Percentiles rank a stretch among this genome's conserved stretches.
Evolutionary conservation across 2,797 vertebrate species (phyloP).

Genomic region (Tapirus indicus): DNA sequence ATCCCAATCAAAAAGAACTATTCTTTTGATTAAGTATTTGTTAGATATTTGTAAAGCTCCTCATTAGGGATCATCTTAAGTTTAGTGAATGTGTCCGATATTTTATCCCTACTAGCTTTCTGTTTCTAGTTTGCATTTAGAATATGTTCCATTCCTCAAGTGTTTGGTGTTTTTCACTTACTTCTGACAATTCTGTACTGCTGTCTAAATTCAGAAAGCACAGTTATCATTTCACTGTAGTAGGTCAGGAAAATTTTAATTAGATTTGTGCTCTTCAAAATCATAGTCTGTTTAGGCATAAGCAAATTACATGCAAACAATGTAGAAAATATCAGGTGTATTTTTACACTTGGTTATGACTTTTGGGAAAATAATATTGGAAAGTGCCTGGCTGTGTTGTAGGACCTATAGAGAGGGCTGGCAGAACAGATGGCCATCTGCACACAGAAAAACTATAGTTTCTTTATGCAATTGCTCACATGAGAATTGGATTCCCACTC

Average conservation of each 20-base stretch:
- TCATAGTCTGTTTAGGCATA: conserved; percentile 68
- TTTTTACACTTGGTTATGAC: conserved; percentile 71
- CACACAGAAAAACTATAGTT: background rate
- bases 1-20: background rate
- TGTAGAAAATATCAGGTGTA: conserved; percentile 71
- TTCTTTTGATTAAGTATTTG: conserved; percentile 56
- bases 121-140: conserved; percentile 76
- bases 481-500: background rate
- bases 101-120: conserved; percentile 62
- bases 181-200: conserved; percentile 72
- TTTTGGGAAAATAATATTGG: conserved; percentile 70
- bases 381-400: background rate
- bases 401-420: background rate
- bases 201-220: conserved; percentile 75
- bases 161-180: conserved; percentile 72
- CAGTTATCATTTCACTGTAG: conserved; percentile 71
- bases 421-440: conserved; percentile 10
- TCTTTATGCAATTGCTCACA: conserved; percentile 22
- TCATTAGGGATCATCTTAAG: conserved; percentile 62
- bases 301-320: conserved; percentile 79
- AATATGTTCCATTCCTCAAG: conserved; percentile 62
- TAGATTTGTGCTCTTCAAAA: conserved; percentile 78
- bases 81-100: conserved; percentile 57
- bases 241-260: conserved; percentile 78
- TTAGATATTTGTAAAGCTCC: conserved; percentile 55